Evolutionary conservation across 1,140 invertebrate genomes (phyloP), one percentile per base, ranked within the genome.

Genomic region (Caenorhabditis remanei): DNA sequence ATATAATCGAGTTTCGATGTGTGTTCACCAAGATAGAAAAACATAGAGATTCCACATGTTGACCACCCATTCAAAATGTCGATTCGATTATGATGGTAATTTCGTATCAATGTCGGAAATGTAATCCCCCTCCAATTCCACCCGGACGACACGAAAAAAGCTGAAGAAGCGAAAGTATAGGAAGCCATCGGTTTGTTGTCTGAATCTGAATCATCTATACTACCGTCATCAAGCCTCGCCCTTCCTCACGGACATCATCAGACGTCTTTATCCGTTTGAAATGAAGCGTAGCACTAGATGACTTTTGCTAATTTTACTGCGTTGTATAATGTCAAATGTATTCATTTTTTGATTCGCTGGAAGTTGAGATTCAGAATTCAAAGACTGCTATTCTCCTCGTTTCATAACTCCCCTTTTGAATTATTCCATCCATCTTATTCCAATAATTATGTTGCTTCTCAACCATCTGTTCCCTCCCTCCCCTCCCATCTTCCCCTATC

Each of bases 21-120:
- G 65, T 43, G 40, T 71, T 7, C 24, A n/a, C 19, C 16, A 32
- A 32, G 32, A 32, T 32, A 32, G 32, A 0, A 32, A 32, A 32
- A 32, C 6, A 71, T n/a, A 43, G 19, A n/a, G 16, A 71, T 71
- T 46, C 65, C 40, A 71, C 40, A 32, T 79, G 71, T 79, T 79
- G 71, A 79, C 71, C 71, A 79, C 43, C 71, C 71, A 79, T 50
- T 71, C 67, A 71, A 65, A 61, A 79, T 50, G 46, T 79, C 46
- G 71, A 48, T 79, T 79, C 71, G 71, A 79, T 79, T 50, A 79
- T 79, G 65, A 79, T 79, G 71, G 71, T 79, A 79, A 79, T 79
- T 79, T 79, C 71, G 71, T 79, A 79, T 79, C 71, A 79, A 79
- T 79, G 71, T 79, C 71, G 71, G 71, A 79, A 79, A 79, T 79